Evolutionary conservation across 2,797 vertebrate species (phyloP).

Genomic region (Anableps anableps): DNA sequence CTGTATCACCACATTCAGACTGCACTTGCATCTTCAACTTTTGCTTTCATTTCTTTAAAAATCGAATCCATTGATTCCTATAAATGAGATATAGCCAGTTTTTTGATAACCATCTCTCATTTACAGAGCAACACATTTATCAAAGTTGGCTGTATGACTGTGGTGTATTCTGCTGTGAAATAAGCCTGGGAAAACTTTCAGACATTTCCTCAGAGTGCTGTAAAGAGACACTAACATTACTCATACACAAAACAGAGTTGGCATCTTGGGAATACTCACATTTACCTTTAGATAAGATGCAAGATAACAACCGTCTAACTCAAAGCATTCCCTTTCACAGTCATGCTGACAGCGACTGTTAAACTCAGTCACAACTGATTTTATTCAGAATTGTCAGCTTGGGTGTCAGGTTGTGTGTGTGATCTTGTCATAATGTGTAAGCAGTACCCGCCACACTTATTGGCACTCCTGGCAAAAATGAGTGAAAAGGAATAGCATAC

Average conservation of each 20-base stretch:
- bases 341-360: conserved; percentile 10
- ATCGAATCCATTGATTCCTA: background rate
- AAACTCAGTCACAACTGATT: background rate
- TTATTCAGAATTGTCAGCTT: background rate
- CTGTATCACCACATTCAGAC: conserved; percentile 45
- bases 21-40: conserved; percentile 28
- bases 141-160: conserved; percentile 7
- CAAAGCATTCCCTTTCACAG: background rate
- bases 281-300: conserved; percentile 1
- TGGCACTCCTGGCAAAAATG: background rate
- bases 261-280: conserved; percentile 6
- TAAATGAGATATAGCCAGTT: conserved; percentile 1
- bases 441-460: background rate
- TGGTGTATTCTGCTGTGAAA: conserved; percentile 7
- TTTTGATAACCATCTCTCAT: background rate
- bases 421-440: background rate
- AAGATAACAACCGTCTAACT: conserved; percentile 6
- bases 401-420: background rate
- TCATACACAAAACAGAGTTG: conserved; percentile 34
- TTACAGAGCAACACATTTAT: background rate
- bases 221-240: conserved; percentile 29
- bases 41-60: conserved; percentile 8
- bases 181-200: conserved; percentile 3
- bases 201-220: conserved; percentile 24
- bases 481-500: background rate